These are phyloP conservation scores for Crotalus tigris DNA, from an alignment of 2,113 vertebrate genomes.

Conservation along the genomic window DNA sequence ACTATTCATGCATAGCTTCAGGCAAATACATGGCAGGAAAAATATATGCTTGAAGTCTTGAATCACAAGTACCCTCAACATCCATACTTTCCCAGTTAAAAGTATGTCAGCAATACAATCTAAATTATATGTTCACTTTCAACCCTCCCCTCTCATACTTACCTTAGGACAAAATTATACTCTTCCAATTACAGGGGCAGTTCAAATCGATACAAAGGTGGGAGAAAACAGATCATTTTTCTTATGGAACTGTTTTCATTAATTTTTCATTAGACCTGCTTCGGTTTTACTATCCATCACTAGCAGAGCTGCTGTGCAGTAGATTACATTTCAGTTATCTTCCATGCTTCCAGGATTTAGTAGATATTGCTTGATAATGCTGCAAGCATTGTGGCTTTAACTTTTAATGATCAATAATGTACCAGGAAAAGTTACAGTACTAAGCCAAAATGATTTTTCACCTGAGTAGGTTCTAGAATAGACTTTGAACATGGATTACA, in stretches of 20 bases:
- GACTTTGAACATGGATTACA: neutral
- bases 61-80: constrained; percentile 38
- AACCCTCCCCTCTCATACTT: constrained; percentile 52
- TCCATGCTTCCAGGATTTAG: constrained; percentile 55
- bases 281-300: constrained; percentile 68
- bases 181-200: constrained; percentile 71
- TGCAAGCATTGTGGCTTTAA: constrained; percentile 56
- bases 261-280: constrained; percentile 73
- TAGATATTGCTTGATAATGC: constrained; percentile 59
- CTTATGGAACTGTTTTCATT: constrained; percentile 73
- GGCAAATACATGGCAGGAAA: constrained; percentile 50
- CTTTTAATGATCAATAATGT: constrained; percentile 69
- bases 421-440: constrained; percentile 52
- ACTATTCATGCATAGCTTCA: constrained; percentile 50
- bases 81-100: constrained; percentile 51
- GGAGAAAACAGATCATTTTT: constrained; percentile 71
- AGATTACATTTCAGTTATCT: constrained; percentile 58
- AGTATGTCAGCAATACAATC: constrained; percentile 48
- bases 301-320: constrained; percentile 53
- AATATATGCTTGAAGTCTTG: constrained; percentile 47
- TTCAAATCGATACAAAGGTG: constrained; percentile 74
- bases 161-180: constrained; percentile 71
- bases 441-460: constrained; percentile 48
- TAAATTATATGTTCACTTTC: constrained; percentile 44
- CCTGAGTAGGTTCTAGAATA: constrained; percentile 43